A percentile compares a stretch with the other conserved stretches of the same genome.
Conservation (phyloP, 2,888 invertebrate genomes). For the Acleris cristana region DNA sequence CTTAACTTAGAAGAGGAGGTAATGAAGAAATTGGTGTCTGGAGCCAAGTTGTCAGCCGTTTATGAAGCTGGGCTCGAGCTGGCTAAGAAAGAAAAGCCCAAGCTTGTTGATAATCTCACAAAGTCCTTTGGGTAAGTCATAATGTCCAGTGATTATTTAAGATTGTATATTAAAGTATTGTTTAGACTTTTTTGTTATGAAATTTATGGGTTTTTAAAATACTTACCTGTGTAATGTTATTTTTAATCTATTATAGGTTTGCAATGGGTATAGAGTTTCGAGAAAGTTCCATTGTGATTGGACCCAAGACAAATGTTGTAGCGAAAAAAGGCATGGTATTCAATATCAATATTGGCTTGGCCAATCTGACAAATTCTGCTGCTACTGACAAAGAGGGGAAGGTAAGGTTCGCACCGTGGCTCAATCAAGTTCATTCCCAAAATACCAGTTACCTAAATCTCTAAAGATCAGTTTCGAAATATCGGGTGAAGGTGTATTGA, state of each 20-base stretch:
- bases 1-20: constrained; percentile 95
- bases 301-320: constrained; percentile 91
- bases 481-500: too few relatives aligned
- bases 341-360: constrained; percentile 96
- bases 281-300: constrained; percentile 96
- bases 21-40: constrained; percentile 91
- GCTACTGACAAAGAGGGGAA: constrained; percentile 94
- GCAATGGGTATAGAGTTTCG: constrained; percentile 99
- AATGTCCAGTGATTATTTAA: background rate
- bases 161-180: background rate
- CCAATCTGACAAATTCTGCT: constrained; percentile 91
- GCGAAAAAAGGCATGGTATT: constrained; percentile 98
- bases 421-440: too few relatives aligned
- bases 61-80: constrained; percentile 92
- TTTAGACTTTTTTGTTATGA: background rate
- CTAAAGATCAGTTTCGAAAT: background rate
- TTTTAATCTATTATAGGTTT: constrained; percentile 83
- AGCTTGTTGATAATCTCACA: constrained; percentile 93
- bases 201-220: background rate
- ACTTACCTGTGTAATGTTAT: background rate
- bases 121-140: constrained; percentile 92
- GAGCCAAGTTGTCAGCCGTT: constrained; percentile 92
- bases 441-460: too few relatives aligned
- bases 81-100: constrained; percentile 94
- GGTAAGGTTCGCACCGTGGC: constrained; percentile 54